These are phyloP conservation scores for Mactra quadrangularis DNA, from an alignment of 1,140 invertebrate genomes.

Conservation along the genomic window DNA sequence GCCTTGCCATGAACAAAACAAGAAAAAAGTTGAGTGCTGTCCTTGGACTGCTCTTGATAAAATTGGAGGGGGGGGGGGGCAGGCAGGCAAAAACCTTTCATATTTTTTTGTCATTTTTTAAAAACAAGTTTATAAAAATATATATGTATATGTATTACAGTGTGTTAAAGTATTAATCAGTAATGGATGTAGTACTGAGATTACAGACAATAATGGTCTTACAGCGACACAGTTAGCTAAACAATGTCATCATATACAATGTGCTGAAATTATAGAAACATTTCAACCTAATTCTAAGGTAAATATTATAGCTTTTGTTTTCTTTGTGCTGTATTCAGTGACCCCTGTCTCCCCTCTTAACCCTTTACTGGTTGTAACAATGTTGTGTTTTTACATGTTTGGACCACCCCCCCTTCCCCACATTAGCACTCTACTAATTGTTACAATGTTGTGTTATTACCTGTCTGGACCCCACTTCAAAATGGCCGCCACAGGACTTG, in stretches of 20 bases:
- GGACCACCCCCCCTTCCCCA: too few relatives aligned
- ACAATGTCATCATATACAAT: constrained; percentile 71
- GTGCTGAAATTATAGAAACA: constrained; percentile 67
- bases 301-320: constrained; percentile 11
- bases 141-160: constrained; percentile 85
- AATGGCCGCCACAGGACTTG: too few relatives aligned
- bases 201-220: constrained; percentile 79
- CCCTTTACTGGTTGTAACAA: background rate
- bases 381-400: background rate
- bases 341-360: background rate
- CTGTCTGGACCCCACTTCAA: too few relatives aligned
- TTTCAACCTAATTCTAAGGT: constrained; percentile 58
- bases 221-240: constrained; percentile 79
- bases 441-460: too few relatives aligned
- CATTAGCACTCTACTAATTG: too few relatives aligned
- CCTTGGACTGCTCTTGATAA: too few relatives aligned
- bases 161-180: constrained; percentile 91
- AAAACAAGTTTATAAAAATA: too few relatives aligned
- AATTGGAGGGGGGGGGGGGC: too few relatives aligned
- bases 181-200: constrained; percentile 87
- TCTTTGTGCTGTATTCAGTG: background rate
- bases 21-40: too few relatives aligned
- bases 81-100: too few relatives aligned
- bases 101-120: too few relatives aligned
- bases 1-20: too few relatives aligned